Conservation (phyloP, 2,797 vertebrate species). For the Xenopus petersii region DNA sequence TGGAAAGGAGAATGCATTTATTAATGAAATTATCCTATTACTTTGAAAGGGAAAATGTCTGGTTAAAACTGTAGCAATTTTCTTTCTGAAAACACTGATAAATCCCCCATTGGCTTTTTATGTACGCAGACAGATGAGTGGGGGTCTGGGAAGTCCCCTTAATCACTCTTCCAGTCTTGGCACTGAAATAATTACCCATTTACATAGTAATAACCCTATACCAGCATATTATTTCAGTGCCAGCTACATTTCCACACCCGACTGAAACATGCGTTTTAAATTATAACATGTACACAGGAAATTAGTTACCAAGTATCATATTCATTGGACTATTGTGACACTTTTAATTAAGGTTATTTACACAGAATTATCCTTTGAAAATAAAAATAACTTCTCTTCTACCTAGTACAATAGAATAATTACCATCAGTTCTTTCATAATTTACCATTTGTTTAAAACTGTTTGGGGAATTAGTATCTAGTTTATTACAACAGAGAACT, state of each 20-base stretch:
- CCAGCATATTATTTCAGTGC: slow-evolving; percentile 69
- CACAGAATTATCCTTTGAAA: slow-evolving; percentile 77
- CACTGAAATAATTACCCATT: slow-evolving; percentile 69
- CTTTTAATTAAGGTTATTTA: slow-evolving; percentile 84
- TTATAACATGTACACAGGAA: slow-evolving; percentile 78
- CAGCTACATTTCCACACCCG: slow-evolving; percentile 66
- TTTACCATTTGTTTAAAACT: slow-evolving; percentile 80
- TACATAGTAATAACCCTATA: slow-evolving; percentile 69
- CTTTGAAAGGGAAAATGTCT: slow-evolving; percentile 3
- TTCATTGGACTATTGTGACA: slow-evolving; percentile 71
- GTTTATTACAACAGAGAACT: slow-evolving; percentile 52
- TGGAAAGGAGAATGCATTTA: not conserved
- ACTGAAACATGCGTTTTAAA: slow-evolving; percentile 78
- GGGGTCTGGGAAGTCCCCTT: slow-evolving; percentile 49
- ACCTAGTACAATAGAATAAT: slow-evolving; percentile 74
- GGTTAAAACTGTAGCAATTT: slow-evolving; percentile 5
- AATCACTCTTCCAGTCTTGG: slow-evolving; percentile 65
- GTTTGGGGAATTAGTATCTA: slow-evolving; percentile 79
- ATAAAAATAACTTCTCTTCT: slow-evolving; percentile 68
- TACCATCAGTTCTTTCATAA: slow-evolving; percentile 69
- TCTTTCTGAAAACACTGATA: slow-evolving; percentile 20
- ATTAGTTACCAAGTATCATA: slow-evolving; percentile 74
- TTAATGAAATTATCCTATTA: slow-evolving; percentile 8
- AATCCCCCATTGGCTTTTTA: slow-evolving; percentile 5
- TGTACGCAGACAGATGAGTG: not conserved